Evolutionary conservation across 2,888 invertebrate genomes (phyloP).

Genomic region (Ditula angustiorana): DNA sequence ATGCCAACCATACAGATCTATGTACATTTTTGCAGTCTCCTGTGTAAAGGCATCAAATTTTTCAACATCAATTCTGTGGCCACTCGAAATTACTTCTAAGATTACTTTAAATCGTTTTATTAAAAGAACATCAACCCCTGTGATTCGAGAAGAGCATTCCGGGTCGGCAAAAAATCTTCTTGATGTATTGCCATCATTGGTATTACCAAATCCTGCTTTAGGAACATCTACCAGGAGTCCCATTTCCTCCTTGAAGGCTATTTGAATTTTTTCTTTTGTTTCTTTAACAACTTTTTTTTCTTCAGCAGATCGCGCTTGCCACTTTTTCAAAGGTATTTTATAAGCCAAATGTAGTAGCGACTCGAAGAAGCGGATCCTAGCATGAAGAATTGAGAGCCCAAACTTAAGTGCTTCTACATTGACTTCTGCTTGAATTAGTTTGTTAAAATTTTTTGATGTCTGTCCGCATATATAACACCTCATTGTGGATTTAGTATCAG

Average conservation of each 20-base stretch:
- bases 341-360: neutral
- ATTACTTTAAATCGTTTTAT: neutral
- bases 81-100: slow-evolving; percentile 10
- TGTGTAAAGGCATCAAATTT: slow-evolving; percentile 9
- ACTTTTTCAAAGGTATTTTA: neutral
- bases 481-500: slow-evolving; percentile 9
- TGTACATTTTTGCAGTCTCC: slow-evolving; percentile 12
- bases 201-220: too few relatives aligned
- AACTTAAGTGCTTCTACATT: neutral
- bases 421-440: neutral
- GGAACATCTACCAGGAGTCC: too few relatives aligned
- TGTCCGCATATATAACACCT: slow-evolving; percentile 38
- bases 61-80: slow-evolving; percentile 1
- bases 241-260: neutral
- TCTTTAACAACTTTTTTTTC: neutral
- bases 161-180: too few relatives aligned
- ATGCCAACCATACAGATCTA: slow-evolving; percentile 13
- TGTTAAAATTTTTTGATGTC: slow-evolving; percentile 42
- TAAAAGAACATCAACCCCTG: too few relatives aligned
- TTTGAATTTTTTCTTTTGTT: neutral
- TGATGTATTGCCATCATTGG: too few relatives aligned
- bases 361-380: slow-evolving; percentile 1
- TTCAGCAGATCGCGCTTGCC: neutral
- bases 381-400: neutral
- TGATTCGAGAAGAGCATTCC: too few relatives aligned